A percentile compares a stretch with the other conserved stretches of the same genome.
Evolutionary conservation across 2,113 vertebrate species (phyloP).

Genomic region (Dipodomys stephensi): DNA sequence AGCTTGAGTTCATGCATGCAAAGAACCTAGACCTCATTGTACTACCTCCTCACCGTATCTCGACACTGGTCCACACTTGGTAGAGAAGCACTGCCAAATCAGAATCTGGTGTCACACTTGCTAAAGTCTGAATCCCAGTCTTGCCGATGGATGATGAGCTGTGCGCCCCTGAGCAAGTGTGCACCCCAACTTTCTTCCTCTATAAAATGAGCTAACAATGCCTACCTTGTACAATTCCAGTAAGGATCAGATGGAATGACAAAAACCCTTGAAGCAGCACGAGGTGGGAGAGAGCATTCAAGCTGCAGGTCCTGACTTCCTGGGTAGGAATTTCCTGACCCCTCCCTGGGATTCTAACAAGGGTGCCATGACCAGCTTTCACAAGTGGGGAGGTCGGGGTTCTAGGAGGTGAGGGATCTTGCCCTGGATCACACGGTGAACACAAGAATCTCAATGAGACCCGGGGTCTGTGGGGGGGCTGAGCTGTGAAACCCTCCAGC

Average conservation of each 20-base stretch:
- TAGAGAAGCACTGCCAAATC: fast-evolving
- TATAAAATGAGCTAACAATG: neutral
- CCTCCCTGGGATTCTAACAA: fast-evolving
- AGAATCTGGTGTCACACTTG: neutral
- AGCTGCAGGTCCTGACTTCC: too few relatives aligned
- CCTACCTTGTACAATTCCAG: neutral
- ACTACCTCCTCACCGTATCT: neutral
- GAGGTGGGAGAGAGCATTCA: neutral
- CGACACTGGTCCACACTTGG: fast-evolving
- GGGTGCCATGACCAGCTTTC: fast-evolving
- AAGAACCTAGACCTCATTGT: neutral
- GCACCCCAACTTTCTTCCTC: neutral
- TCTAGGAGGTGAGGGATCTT: neutral
- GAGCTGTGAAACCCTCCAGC: neutral
- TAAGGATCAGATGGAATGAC: neutral
- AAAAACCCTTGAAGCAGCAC: neutral
- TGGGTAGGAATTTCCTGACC: too few relatives aligned
- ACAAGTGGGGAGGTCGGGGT: neutral
- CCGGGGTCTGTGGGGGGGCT: neutral
- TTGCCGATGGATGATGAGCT: neutral
- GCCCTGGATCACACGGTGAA: neutral
- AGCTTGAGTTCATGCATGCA: fast-evolving
- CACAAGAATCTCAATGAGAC: neutral
- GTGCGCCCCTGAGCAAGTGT: neutral
- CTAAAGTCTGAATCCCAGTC: too few relatives aligned